Evolutionary conservation across 92 coral and sea anemone species (phyloP).

Genomic region (Zoanthus solanderi): DNA sequence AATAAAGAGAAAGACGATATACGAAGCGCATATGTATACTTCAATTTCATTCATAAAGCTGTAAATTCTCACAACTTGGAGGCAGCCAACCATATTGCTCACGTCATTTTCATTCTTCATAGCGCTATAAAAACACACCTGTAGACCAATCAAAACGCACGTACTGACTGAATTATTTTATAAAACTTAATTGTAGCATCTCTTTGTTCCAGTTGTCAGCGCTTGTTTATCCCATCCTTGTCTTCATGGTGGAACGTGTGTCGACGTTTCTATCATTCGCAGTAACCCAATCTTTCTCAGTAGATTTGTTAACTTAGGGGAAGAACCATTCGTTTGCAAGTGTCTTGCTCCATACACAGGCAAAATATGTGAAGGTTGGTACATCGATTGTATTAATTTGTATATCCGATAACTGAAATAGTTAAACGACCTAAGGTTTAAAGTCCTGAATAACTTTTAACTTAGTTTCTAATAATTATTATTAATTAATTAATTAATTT

Average conservation of each 20-base stretch:
- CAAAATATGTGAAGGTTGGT: constrained; percentile 85
- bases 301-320: constrained; percentile 56
- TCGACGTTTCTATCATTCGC: constrained; percentile 86
- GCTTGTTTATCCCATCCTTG: constrained; percentile 97
- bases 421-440: neutral
- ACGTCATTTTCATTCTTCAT: too few species aligned
- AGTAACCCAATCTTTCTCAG: constrained; percentile 47
- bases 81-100: too few species aligned
- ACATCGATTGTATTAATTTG: neutral
- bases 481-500: too few species aligned
- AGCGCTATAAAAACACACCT: too few species aligned
- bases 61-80: too few species aligned
- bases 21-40: too few species aligned
- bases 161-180: too few species aligned
- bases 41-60: too few species aligned
- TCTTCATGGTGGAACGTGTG: constrained; percentile 97
- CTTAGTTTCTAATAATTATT: too few species aligned
- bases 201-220: constrained; percentile 75
- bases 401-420: neutral
- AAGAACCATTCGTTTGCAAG: constrained; percentile 79
- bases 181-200: neutral
- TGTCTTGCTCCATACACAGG: constrained; percentile 87
- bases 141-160: too few species aligned
- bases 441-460: too few species aligned
- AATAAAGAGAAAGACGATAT: too few species aligned